These are phyloP conservation scores for Heliothis peltigera DNA, from an alignment of 2,888 invertebrate genomes.

Conservation along the genomic window DNA sequence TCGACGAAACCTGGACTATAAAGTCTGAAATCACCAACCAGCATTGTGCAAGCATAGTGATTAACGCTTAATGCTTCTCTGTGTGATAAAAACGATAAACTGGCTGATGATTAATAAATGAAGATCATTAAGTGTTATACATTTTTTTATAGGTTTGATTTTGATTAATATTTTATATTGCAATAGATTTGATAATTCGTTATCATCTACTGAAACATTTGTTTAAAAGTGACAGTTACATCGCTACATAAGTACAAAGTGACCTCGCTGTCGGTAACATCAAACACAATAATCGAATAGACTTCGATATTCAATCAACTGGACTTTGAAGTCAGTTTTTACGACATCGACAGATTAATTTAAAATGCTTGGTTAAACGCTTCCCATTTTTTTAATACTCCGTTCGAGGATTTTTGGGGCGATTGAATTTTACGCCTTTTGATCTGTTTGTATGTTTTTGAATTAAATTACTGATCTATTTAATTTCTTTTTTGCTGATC, in stretches of 20 bases:
- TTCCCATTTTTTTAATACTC: slow-evolving; percentile 40
- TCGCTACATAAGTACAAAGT: background rate
- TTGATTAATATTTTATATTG: too few species aligned
- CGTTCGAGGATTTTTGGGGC: slow-evolving; percentile 19
- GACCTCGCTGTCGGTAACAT: slow-evolving; percentile 17
- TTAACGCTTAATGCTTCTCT: too few species aligned
- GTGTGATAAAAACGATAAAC: too few species aligned
- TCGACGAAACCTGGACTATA: too few species aligned
- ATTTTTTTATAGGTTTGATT: too few species aligned
- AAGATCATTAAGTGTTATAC: too few species aligned
- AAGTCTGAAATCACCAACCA: too few species aligned
- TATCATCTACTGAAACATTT: background rate
- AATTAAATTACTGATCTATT: slow-evolving; percentile 3
- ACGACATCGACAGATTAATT: slow-evolving; percentile 58
- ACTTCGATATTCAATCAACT: slow-evolving; percentile 47
- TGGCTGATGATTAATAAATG: too few species aligned
- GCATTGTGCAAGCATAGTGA: too few species aligned
- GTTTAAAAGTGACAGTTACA: slow-evolving; percentile 6
- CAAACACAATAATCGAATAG: slow-evolving; percentile 47
- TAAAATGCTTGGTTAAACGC: slow-evolving; percentile 41
- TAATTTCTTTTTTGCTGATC: background rate
- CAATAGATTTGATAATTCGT: background rate
- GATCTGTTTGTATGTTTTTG: too few species aligned
- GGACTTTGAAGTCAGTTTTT: slow-evolving; percentile 56
- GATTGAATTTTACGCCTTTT: background rate